A percentile compares a stretch with the other conserved stretches of the same genome.
Evolutionary conservation across 2,797 vertebrate genomes (phyloP).

Genomic region (Botia kubotai): DNA sequence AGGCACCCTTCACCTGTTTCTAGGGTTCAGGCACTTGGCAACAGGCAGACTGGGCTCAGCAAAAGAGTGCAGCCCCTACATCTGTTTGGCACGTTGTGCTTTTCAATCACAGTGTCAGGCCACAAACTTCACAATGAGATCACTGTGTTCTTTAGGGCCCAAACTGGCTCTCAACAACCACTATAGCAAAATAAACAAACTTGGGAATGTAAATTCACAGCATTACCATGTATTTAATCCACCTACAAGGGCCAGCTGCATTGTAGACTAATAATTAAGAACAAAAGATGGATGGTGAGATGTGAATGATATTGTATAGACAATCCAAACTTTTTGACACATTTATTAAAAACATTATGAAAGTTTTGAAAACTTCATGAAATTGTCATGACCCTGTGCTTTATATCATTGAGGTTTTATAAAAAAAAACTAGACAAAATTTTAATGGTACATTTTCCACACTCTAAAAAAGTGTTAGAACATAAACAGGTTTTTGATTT

Average conservation of each 20-base stretch:
- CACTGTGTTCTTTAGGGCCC: slow-evolving; percentile 75
- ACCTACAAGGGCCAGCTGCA: slow-evolving; percentile 57
- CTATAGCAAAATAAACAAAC: slow-evolving; percentile 73
- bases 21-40: slow-evolving; percentile 81
- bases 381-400: no score
- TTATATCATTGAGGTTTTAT: no score
- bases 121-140: slow-evolving; percentile 77
- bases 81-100: slow-evolving; percentile 81
- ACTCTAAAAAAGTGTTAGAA: not conserved
- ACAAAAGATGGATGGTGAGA: not conserved
- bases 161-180: slow-evolving; percentile 67
- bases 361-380: no score
- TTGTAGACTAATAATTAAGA: slow-evolving; percentile 18
- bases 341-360: no score
- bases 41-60: slow-evolving; percentile 59
- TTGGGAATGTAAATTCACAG: slow-evolving; percentile 62
- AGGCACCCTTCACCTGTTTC: slow-evolving; percentile 88
- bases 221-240: slow-evolving; percentile 67
- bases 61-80: slow-evolving; percentile 75
- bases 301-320: not conserved
- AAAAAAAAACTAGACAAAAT: not conserved
- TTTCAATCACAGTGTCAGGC: slow-evolving; percentile 77
- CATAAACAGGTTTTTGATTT: not conserved
- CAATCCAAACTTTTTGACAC: no score
- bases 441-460: not conserved